Conservation (phyloP, 2,113 vertebrate genomes). For the Microcebus ravelobensis region DNA sequence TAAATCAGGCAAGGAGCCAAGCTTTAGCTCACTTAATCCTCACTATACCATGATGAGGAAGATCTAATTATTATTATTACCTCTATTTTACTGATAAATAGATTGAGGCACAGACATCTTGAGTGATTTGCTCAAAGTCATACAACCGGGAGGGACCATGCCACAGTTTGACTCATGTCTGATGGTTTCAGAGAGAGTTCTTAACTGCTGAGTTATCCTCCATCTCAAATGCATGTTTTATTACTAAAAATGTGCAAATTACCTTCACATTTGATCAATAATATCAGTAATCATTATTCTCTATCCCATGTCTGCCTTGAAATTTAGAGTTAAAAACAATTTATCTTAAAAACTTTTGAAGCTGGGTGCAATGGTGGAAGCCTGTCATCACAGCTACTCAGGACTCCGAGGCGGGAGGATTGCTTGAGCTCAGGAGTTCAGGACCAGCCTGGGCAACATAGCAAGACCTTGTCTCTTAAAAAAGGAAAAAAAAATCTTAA, state of each 20-base stretch:
- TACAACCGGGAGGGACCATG: neutral
- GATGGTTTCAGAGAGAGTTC: neutral
- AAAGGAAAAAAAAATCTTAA: neutral
- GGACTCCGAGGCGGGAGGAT: no score
- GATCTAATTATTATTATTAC: neutral
- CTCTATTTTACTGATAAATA: neutral
- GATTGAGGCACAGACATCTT: neutral
- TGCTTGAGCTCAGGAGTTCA: no score
- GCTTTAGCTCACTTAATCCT: neutral
- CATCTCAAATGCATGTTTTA: neutral
- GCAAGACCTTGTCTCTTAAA: neutral
- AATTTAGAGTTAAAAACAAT: slow-evolving; percentile 10
- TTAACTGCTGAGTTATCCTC: neutral
- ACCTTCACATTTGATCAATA: neutral
- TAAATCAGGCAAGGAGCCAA: neutral
- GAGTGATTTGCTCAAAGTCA: neutral
- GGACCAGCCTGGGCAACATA: no score
- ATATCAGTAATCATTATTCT: neutral
- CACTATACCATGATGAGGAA: neutral
- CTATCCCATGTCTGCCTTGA: neutral
- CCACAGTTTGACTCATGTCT: neutral
- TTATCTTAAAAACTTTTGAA: neutral
- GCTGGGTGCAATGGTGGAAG: no score
- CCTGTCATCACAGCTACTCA: no score
- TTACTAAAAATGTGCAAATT: neutral